Conservation (phyloP, 2,797 vertebrate species). For the Setipinna tenuifilis region DNA sequence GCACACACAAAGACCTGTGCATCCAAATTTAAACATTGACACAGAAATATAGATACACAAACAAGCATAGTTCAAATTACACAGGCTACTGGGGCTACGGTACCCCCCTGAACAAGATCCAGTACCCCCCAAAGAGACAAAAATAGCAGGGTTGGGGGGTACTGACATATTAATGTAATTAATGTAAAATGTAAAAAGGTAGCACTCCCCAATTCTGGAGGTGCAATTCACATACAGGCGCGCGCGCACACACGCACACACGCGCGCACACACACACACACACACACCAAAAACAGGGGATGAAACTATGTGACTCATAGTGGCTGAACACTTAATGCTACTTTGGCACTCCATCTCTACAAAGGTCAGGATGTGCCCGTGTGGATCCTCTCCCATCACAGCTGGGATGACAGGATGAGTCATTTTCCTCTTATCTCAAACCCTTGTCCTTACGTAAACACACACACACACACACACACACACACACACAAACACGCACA, state of each 20-base stretch:
- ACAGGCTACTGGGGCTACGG: no score
- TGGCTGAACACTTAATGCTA: not conserved
- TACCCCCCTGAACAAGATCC: no score
- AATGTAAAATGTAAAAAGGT: no score
- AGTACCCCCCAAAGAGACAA: no score
- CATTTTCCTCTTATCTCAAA: conserved; percentile 7
- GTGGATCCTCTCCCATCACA: not conserved
- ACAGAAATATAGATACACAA: no score
- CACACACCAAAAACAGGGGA: not conserved
- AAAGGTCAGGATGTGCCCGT: not conserved
- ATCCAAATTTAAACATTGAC: not conserved
- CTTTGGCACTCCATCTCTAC: not conserved
- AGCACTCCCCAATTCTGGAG: no score
- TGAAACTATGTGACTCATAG: not conserved
- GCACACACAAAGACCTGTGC: not conserved
- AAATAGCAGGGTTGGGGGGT: no score
- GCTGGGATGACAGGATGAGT: not conserved
- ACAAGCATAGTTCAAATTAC: no score
- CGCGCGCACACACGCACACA: not conserved
- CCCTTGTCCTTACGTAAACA: not conserved
- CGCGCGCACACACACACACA: not conserved
- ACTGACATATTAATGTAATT: no score
- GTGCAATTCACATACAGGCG: no score
- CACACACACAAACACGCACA: no score
- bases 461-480: no score